Conservation (phyloP, 2,888 invertebrate genomes). For the Harpalus rubripes region DNA sequence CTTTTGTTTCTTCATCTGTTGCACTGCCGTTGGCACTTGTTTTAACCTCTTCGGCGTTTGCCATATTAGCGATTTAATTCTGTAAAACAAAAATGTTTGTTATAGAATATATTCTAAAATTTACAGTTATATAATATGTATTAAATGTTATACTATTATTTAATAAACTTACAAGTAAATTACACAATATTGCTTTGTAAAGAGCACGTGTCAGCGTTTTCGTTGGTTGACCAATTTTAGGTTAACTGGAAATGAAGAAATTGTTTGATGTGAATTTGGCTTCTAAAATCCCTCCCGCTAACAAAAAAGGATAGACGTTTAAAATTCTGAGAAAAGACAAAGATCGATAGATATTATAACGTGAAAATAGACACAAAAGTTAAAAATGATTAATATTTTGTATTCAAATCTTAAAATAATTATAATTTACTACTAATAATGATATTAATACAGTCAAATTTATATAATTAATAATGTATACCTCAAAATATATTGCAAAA, state of each 20-base stretch:
- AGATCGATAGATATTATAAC: not conserved
- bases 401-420: not conserved
- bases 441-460: too few species aligned
- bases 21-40: conserved; percentile 49
- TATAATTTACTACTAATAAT: too few species aligned
- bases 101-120: not conserved
- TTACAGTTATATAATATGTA: not conserved
- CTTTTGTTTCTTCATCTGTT: conserved; percentile 70
- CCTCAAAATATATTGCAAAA: conserved; percentile 4
- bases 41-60: conserved; percentile 63
- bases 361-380: not conserved
- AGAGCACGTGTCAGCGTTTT: conserved; percentile 50
- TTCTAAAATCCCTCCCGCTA: not conserved
- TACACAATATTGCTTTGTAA: conserved; percentile 20
- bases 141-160: not conserved
- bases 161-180: not conserved
- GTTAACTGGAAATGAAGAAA: not conserved
- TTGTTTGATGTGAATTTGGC: not conserved
- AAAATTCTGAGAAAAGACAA: not conserved
- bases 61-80: conserved; percentile 48
- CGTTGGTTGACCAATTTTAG: conserved; percentile 6
- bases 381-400: not conserved
- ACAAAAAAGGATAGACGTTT: not conserved
- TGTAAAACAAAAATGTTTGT: conserved; percentile 8
- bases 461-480: too few species aligned